phyloP scores from a whole-genome alignment of 2,113 vertebrate genomes.

The Mus pahari region DNA sequence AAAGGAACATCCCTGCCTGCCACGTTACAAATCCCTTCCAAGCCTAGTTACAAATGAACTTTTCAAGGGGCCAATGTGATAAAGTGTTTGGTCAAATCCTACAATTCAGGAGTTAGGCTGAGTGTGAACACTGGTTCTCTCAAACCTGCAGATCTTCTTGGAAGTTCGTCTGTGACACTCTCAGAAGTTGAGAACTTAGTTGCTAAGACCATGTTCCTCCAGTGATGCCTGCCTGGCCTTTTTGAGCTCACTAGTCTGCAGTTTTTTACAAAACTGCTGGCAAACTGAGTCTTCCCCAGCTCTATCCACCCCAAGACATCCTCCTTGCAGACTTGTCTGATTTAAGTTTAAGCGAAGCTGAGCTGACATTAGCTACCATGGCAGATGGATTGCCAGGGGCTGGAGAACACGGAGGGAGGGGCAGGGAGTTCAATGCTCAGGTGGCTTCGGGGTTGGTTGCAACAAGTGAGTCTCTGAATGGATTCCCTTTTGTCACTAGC shows the following conservation, averaged over 20 bases:
- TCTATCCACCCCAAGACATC: background rate
- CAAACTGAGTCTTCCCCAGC: background rate
- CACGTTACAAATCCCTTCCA: background rate
- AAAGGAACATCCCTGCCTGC: background rate
- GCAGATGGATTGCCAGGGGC: slow-evolving; percentile 11
- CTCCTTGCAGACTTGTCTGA: slow-evolving; percentile 42
- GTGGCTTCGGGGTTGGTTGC: background rate
- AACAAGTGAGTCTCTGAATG: background rate
- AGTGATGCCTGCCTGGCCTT: background rate
- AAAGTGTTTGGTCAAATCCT: slow-evolving; percentile 7
- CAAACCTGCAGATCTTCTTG: slow-evolving; percentile 8
- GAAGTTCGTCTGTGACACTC: background rate
- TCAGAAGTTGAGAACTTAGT: background rate
- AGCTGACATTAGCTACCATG: slow-evolving; percentile 33
- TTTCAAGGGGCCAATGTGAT: background rate
- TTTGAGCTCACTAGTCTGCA: background rate
- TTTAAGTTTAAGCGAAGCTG: slow-evolving; percentile 42
- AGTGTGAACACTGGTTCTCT: background rate
- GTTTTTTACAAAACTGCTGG: background rate
- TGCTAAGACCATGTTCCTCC: background rate
- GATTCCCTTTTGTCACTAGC: background rate
- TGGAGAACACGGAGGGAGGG: background rate
- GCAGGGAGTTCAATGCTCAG: background rate
- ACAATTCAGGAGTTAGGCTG: background rate
- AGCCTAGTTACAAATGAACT: background rate